phyloP scores from a whole-genome alignment of 2,797 vertebrate species.

The Sorex maritimensis region DNA sequence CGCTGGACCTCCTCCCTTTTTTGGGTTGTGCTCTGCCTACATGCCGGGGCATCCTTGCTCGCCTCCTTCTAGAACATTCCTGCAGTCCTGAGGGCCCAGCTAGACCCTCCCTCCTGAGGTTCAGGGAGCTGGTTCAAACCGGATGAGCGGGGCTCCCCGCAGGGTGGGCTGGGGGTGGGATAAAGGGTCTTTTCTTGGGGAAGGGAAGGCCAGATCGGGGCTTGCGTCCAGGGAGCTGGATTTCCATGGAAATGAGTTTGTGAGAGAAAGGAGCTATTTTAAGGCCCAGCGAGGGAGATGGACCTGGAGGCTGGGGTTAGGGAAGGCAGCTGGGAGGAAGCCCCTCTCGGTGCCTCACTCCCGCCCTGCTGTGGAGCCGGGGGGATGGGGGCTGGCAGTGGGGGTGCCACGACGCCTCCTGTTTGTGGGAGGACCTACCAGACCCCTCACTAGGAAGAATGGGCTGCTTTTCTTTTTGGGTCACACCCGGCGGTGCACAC shows the following conservation, averaged over 20 bases:
- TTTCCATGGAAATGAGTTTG: conserved; percentile 90
- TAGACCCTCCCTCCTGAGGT: background rate
- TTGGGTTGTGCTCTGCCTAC: no score
- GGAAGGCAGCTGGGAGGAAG: conserved; percentile 79
- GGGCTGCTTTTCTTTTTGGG: no score
- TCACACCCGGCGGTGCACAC: no score
- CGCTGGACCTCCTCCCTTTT: background rate
- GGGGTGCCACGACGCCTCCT: background rate
- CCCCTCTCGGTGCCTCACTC: conserved; percentile 79
- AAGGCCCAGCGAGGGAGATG: conserved; percentile 75
- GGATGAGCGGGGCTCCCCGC: background rate
- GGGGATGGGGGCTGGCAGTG: background rate
- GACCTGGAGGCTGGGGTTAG: conserved; percentile 52
- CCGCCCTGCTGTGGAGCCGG: conserved; percentile 18
- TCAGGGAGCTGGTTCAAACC: no score
- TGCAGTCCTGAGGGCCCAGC: background rate
- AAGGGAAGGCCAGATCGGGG: conserved; percentile 16
- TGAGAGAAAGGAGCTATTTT: conserved; percentile 88
- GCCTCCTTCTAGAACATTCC: background rate
- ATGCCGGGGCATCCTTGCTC: background rate
- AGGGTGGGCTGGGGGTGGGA: background rate
- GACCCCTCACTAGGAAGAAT: no score
- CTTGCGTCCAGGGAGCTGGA: conserved; percentile 75
- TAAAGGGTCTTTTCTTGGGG: conserved; percentile 19
- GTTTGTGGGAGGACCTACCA: background rate